Evolutionary conservation across 2,888 invertebrate species (phyloP), one percentile per base, ranked within the genome.

Genomic region (Baronia brevicornis): DNA sequence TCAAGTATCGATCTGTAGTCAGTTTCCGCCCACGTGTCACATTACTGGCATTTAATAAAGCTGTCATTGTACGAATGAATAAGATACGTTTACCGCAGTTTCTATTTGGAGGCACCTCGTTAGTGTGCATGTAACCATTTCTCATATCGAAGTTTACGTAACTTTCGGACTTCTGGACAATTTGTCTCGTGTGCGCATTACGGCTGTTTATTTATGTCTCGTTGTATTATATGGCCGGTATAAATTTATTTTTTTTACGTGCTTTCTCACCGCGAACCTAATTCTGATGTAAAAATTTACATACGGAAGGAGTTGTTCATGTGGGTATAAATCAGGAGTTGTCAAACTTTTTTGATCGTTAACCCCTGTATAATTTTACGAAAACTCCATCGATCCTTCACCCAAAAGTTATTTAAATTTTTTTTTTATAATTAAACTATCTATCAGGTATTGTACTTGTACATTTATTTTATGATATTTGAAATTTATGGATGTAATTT

Each of bases 111-210:
- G 10, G 15, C 11, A 8, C 2, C 27, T 33, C 33, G 33, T 33
- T 33, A 33, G 27, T 27, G 32, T 4, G 8, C 15, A n/a, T 22
- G 21, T 27, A 11, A 17, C 43, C 28, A 64, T 69, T 51, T 59
- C 32, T 66, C 58, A 53, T 22, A 32, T 51, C 46, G 50, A 58
- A 53, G 47, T 57, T 61, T 47, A 52, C 34, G 47, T 42, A 53
- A 37, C 44, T 50, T 58, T 53, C 53, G 44, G 51, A 57, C 63
- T 66, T 47, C 61, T 54, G 58, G 36, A 47, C 43, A 37, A 64
- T 68, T 61, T 56, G 48, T 63, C 51, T 50, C 5, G 13, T n/a
- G 17, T 3, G 20, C 14, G 9, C 21, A 14, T 4, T 4, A 5
- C 14, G 21, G n/a, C 24, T 7, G 5, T 10, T n/a, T 28, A 27